phyloP scores from a whole-genome alignment of 2,113 vertebrate genomes.

The Clarias batrachus region DNA sequence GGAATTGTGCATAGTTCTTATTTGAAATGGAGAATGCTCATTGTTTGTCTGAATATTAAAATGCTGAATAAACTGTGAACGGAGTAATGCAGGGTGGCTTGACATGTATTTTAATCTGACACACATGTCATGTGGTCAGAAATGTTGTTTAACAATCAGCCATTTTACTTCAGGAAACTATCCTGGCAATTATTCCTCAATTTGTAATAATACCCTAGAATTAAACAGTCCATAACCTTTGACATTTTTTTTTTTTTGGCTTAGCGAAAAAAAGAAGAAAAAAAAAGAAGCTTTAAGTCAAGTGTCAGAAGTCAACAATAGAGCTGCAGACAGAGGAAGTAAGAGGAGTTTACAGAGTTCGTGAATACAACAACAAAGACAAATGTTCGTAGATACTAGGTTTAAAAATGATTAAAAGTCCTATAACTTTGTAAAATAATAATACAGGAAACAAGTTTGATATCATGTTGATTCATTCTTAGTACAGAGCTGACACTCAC shows the following conservation, averaged over 20 bases:
- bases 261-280: not conserved
- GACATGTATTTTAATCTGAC: not conserved
- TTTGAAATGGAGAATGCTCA: not conserved
- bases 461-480: not conserved
- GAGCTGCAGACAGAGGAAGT: constrained; percentile 7
- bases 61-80: not conserved
- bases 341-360: not conserved
- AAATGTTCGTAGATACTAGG: not conserved
- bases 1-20: not conserved
- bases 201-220: not conserved
- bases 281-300: not conserved
- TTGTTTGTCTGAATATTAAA: not conserved
- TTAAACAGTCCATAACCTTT: not conserved
- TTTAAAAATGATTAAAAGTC: not conserved
- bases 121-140: not conserved
- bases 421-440: not conserved
- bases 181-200: not conserved
- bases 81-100: not conserved
- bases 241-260: not conserved
- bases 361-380: not conserved
- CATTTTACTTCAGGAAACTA: not conserved
- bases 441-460: not conserved
- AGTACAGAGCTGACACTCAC: not conserved
- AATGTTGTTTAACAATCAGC: not conserved
- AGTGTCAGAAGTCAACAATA: not conserved